These are phyloP conservation scores for Stichopus horrens DNA, from an alignment of 53 echinoderm and acorn worm species.

Conservation along the genomic window DNA sequence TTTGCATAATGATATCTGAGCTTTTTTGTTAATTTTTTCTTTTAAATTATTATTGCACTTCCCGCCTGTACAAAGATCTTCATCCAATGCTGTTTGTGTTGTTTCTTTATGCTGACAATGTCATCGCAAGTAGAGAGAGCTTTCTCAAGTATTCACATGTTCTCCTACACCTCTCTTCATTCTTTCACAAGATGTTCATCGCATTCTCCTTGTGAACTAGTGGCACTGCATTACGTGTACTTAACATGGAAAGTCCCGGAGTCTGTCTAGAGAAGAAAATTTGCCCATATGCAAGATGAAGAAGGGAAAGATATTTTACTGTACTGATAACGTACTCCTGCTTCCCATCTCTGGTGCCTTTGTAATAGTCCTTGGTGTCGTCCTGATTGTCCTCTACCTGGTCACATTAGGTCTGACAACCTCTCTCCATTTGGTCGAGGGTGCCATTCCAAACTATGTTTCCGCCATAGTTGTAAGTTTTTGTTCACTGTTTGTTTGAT, in stretches of 20 bases:
- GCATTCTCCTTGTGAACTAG: too few species aligned
- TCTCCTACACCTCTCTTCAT: too few species aligned
- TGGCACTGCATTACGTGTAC: too few species aligned
- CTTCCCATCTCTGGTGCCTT: constrained; percentile 83
- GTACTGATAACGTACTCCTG: constrained; percentile 81
- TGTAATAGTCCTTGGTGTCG: constrained; percentile 71
- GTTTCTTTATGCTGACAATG: too few species aligned
- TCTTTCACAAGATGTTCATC: too few species aligned
- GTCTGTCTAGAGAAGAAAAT: not conserved
- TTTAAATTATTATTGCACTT: too few species aligned
- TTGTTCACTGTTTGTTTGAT: constrained; percentile 1
- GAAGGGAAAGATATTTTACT: constrained; percentile 57
- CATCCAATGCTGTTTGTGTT: too few species aligned
- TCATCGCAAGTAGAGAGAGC: too few species aligned
- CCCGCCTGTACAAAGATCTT: too few species aligned
- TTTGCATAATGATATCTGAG: too few species aligned
- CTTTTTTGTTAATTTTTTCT: too few species aligned
- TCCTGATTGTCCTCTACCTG: constrained; percentile 77
- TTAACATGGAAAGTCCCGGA: not conserved
- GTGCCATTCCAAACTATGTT: constrained; percentile 73
- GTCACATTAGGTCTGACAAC: constrained; percentile 77
- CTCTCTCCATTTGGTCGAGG: constrained; percentile 72
- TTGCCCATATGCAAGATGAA: constrained; percentile 34
- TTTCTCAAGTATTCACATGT: too few species aligned
- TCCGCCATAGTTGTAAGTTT: constrained; percentile 76